A percentile compares a stretch with the other conserved stretches of the same genome.
phyloP scores from a whole-genome alignment of 1,140 invertebrate genomes.

The Daktulosphaira vitifoliae region DNA sequence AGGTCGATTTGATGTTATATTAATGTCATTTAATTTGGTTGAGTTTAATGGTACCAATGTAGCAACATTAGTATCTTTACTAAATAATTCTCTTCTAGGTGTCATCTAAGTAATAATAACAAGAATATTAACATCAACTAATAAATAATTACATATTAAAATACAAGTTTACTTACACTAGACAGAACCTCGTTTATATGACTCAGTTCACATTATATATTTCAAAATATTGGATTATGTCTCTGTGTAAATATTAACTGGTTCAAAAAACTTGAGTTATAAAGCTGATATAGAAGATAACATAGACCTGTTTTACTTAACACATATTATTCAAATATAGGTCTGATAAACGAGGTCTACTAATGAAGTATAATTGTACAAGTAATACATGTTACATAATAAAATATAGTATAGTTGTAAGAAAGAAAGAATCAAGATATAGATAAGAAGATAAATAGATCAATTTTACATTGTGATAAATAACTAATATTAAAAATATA shows the following conservation, averaged over 20 bases:
- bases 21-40: conserved; percentile 12
- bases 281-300: no score
- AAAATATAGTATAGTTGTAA: neutral
- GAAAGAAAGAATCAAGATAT: no score
- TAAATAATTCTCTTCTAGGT: conserved; percentile 2
- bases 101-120: neutral
- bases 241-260: no score
- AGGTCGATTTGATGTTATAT: neutral
- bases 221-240: no score
- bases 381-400: no score
- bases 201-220: conserved; percentile 7
- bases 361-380: conserved; percentile 3
- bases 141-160: neutral
- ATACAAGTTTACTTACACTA: conserved; percentile 26
- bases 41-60: conserved; percentile 28
- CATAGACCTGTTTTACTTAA: conserved; percentile 7
- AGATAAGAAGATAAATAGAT: no score
- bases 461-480: no score
- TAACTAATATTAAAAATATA: no score
- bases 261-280: no score
- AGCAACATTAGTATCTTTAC: conserved; percentile 1
- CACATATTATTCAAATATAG: no score
- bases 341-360: conserved; percentile 30
- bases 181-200: conserved; percentile 29
- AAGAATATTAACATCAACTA: neutral